phyloP scores from a whole-genome alignment of 2,797 vertebrate genomes.

The Remorina albescens region DNA sequence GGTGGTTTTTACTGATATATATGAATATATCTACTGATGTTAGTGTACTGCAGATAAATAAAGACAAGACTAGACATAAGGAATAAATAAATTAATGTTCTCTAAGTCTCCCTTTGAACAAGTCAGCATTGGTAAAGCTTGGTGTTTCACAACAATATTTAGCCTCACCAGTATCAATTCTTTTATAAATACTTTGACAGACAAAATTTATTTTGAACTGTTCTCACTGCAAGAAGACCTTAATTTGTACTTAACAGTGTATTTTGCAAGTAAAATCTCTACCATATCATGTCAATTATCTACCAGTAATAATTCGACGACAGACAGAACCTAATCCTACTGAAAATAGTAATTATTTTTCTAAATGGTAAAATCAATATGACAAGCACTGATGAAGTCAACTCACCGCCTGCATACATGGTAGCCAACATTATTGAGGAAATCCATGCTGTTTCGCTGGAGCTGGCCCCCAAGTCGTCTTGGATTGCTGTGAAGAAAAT shows the following conservation, averaged over 20 bases:
- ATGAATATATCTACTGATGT: slow-evolving; percentile 2
- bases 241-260: not conserved
- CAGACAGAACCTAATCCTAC: too few species aligned
- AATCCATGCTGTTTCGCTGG: slow-evolving; percentile 85
- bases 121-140: not conserved
- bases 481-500: slow-evolving; percentile 90
- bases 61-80: not conserved
- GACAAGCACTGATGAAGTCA: slow-evolving; percentile 21
- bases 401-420: slow-evolving; percentile 88
- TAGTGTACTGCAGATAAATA: not conserved
- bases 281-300: not conserved
- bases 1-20: slow-evolving; percentile 13
- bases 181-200: not conserved
- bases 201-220: not conserved
- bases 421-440: slow-evolving; percentile 87
- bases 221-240: not conserved
- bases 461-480: slow-evolving; percentile 83
- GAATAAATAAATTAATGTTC: too few species aligned
- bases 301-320: not conserved
- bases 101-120: not conserved
- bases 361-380: not conserved
- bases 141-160: not conserved
- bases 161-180: too few species aligned
- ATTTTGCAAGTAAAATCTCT: not conserved
- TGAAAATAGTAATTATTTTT: not conserved